Evolutionary conservation across 2,113 vertebrate genomes (phyloP).

Genomic region (Theristicus caerulescens): DNA sequence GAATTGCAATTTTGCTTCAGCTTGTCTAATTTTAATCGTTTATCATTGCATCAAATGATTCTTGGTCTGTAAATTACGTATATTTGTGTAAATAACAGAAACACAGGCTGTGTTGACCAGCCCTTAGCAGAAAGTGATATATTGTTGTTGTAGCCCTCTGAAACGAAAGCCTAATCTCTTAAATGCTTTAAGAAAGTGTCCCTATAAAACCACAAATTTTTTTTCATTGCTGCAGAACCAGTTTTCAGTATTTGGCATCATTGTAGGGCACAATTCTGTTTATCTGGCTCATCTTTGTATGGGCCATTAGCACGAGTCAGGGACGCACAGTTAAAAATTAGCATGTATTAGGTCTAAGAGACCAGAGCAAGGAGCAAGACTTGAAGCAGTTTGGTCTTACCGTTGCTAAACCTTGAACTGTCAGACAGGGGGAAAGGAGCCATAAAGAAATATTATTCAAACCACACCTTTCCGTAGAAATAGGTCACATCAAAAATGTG

Average conservation of each 20-base stretch:
- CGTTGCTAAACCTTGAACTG: background rate
- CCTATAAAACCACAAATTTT: background rate
- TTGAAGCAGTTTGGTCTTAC: background rate
- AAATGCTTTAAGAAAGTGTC: background rate
- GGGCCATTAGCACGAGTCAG: background rate
- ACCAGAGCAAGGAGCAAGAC: background rate
- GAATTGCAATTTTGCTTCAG: background rate
- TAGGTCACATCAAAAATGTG: background rate
- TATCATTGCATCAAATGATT: background rate
- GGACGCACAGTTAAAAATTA: background rate
- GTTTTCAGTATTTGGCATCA: background rate
- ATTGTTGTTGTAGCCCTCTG: background rate
- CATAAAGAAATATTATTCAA: background rate
- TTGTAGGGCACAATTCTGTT: background rate
- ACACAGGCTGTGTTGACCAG: background rate
- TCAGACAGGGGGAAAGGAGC: background rate
- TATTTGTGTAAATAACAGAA: background rate
- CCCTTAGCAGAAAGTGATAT: background rate
- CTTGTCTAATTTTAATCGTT: background rate
- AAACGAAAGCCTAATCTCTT: background rate
- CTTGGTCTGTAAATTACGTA: background rate
- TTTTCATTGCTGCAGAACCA: background rate
- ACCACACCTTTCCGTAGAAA: background rate
- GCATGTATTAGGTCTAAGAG: background rate
- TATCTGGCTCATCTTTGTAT: background rate